Conservation (phyloP, 2,888 invertebrate species). For the Yponomeuta plumbellus region DNA sequence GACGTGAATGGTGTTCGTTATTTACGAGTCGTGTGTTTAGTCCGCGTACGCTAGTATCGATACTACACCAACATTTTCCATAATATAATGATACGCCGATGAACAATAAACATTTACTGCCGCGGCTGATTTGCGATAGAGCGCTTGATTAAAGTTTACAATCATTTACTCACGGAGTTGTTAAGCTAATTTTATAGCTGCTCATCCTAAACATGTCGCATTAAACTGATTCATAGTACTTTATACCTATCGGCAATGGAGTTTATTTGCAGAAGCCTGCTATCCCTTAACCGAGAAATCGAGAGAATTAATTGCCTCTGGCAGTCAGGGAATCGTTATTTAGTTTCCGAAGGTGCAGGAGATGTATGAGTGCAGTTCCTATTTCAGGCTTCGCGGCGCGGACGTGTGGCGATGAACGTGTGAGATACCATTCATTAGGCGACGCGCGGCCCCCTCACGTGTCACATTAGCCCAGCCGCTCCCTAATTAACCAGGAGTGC, state of each 20-base stretch:
- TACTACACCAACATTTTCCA: constrained; percentile 9
- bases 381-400: constrained; percentile 11
- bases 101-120: constrained; percentile 13
- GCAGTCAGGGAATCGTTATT: constrained; percentile 2
- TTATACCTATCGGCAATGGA: background rate
- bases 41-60: constrained; percentile 1
- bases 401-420: constrained; percentile 64
- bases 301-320: background rate
- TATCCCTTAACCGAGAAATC: background rate
- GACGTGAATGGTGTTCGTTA: background rate
- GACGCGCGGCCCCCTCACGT: constrained; percentile 53
- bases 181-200: background rate
- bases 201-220: constrained; percentile 1
- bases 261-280: background rate
- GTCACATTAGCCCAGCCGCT: constrained; percentile 68
- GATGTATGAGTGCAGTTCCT: constrained; percentile 10
- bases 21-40: constrained; percentile 9
- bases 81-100: constrained; percentile 9
- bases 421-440: constrained; percentile 75
- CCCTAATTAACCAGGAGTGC: constrained; percentile 63
- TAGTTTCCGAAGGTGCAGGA: background rate
- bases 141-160: constrained; percentile 9
- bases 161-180: constrained; percentile 1
- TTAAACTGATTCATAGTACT: background rate
- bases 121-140: constrained; percentile 2